Evolutionary conservation across 2,113 vertebrate species (phyloP), one percentile per base, ranked within the genome.

Genomic region (Ivindomyrus marchei): DNA sequence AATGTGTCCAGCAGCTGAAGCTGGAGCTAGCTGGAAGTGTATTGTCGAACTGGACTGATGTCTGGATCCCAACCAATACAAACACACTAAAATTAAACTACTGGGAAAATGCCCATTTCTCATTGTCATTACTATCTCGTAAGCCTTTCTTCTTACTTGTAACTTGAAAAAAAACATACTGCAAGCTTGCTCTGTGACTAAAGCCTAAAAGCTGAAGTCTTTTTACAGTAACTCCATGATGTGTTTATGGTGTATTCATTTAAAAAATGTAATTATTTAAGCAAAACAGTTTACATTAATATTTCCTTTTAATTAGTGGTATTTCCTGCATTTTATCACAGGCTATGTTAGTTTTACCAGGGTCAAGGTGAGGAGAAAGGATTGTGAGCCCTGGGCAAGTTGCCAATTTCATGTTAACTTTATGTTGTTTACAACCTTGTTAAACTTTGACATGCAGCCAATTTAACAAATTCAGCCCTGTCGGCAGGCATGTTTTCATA

Each of bases 21-120:
- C 27, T 15, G 85, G 49, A 87, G 27, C 85, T 5, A 52, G 27
- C 27, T 87, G 27, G 27, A 87, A n/a, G 49, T 53, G 50, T 36
- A 87, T 36, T 53, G 19, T 19, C 88, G 39, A 42, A 19, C 74
- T 21, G 70, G 39, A 80, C 74, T 39, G 88, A 89, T 91, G 24
- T 88, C 86, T 96, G 95, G 95, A 94, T 85, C 70, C 17, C 31
- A 90, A 90, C 95, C 95, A 96, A 96, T 93, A 93, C 93, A 95
- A 96, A 96, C 94, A 96, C 92, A 92, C 95, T 96, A 94, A 95
- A 95, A 94, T 96, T 95, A 95, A 94, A 95, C 94, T 93, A 92
- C 93, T 53, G 92, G 92, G 93, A 93, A 93, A 93, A 92, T 89
- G 91, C 92, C 90, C 91, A 91, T 90, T 92, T 91, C 93, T 91